Evolutionary conservation across 1,140 invertebrate species (phyloP).

Genomic region (Subanguina moxae): DNA sequence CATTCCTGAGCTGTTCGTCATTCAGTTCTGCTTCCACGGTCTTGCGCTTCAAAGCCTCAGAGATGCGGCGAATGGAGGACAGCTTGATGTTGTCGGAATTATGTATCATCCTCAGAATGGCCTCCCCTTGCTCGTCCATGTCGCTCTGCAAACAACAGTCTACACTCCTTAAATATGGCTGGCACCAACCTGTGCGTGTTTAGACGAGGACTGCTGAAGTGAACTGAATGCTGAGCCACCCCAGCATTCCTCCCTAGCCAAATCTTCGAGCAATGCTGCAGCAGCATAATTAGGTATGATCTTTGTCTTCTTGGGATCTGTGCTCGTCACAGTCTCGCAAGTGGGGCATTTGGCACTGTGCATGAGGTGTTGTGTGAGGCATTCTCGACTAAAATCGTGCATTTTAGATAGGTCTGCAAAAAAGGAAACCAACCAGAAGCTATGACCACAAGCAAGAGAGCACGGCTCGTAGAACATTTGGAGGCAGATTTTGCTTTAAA

Average conservation of each 20-base stretch:
- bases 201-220: not conserved
- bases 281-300: slow-evolving; percentile 70
- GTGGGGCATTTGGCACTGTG: slow-evolving; percentile 74
- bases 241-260: slow-evolving; percentile 34
- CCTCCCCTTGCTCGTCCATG: slow-evolving; percentile 14
- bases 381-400: slow-evolving; percentile 63
- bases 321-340: slow-evolving; percentile 28
- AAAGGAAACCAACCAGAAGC: slow-evolving; percentile 72
- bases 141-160: slow-evolving; percentile 17
- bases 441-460: slow-evolving; percentile 88
- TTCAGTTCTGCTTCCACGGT: slow-evolving; percentile 72
- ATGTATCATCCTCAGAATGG: not conserved
- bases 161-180: not conserved
- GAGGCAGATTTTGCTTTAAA: slow-evolving; percentile 71
- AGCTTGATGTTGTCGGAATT: slow-evolving; percentile 16
- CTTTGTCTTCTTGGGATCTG: slow-evolving; percentile 69
- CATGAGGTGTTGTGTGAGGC: slow-evolving; percentile 76
- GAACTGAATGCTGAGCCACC: too few species aligned
- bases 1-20: slow-evolving; percentile 68
- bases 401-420: slow-evolving; percentile 11
- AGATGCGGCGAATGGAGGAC: slow-evolving; percentile 47
- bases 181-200: not conserved
- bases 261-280: slow-evolving; percentile 80
- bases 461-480: slow-evolving; percentile 83
- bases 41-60: slow-evolving; percentile 65